Conservation (phyloP, 1,140 invertebrate genomes). For the Helicoverpa armigera region DNA sequence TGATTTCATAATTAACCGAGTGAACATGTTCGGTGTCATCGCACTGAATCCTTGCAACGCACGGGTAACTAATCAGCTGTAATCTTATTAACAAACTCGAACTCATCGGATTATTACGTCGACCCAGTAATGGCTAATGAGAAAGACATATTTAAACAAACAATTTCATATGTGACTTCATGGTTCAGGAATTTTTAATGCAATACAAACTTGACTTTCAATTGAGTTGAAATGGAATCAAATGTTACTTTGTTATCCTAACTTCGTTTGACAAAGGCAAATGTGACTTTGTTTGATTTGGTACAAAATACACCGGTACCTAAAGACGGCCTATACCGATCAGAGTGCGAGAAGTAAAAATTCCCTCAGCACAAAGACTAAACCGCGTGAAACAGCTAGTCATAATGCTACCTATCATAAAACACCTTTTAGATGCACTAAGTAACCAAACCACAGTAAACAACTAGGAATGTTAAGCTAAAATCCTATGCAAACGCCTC, state of each 20-base stretch:
- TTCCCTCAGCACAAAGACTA: too few species aligned
- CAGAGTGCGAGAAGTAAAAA: too few species aligned
- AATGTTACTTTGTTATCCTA: background rate
- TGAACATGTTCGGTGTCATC: conserved; percentile 61
- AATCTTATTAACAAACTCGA: conserved; percentile 71
- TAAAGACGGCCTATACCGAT: too few species aligned
- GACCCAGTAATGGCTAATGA: conserved; percentile 36
- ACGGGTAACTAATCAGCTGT: conserved; percentile 67
- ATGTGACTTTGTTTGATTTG: too few species aligned
- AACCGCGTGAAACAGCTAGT: too few species aligned
- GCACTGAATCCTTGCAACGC: conserved; percentile 74
- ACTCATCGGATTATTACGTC: conserved; percentile 39
- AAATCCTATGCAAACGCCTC: conserved; percentile 74
- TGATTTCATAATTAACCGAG: conserved; percentile 5
- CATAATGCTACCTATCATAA: background rate
- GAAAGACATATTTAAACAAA: conserved; percentile 2
- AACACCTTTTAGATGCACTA: background rate
- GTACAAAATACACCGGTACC: too few species aligned
- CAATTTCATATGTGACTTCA: background rate
- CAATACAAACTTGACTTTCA: background rate
- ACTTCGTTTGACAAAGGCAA: too few species aligned
- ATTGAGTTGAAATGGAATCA: background rate
- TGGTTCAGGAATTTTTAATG: background rate
- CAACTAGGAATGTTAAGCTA: conserved; percentile 56
- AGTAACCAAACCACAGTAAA: conserved; percentile 22